Percentiles rank a stretch among this genome's conserved stretches.
These are phyloP conservation scores for Anthonomus grandis DNA, from an alignment of 1,140 invertebrate genomes.

Conservation along the genomic window DNA sequence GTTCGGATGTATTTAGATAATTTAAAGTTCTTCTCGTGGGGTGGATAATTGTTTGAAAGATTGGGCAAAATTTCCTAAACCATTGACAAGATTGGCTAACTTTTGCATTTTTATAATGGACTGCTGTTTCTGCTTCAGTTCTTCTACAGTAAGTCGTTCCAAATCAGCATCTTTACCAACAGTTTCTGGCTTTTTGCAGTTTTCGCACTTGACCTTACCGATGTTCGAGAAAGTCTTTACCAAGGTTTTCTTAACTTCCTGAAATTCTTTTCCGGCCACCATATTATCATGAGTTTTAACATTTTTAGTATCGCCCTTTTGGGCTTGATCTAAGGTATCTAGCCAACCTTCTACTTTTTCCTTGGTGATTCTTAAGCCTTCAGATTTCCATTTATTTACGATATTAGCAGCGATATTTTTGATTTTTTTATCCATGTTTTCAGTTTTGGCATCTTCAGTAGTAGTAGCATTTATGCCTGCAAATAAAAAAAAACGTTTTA, in stretches of 20 bases:
- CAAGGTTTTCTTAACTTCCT: slow-evolving; percentile 12
- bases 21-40: slow-evolving; percentile 6
- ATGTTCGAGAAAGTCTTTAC: slow-evolving; percentile 20
- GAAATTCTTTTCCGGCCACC: background rate
- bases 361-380: slow-evolving; percentile 17
- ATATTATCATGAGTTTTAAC: background rate
- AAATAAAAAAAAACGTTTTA: no score
- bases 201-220: slow-evolving; percentile 9
- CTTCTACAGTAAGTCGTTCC: slow-evolving; percentile 1
- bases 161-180: background rate
- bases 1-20: background rate
- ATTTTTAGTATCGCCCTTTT: background rate
- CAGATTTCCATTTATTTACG: slow-evolving; percentile 20
- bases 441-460: background rate
- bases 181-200: slow-evolving; percentile 7
- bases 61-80: background rate
- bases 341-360: slow-evolving; percentile 21
- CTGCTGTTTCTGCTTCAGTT: slow-evolving; percentile 1
- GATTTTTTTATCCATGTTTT: slow-evolving; percentile 16
- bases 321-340: slow-evolving; percentile 8
- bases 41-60: background rate
- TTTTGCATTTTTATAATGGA: background rate
- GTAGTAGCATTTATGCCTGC: no score
- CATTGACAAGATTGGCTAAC: background rate
- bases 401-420: slow-evolving; percentile 19